Conservation (phyloP, 2,888 invertebrate species). For the Ctenicera cuprea region DNA sequence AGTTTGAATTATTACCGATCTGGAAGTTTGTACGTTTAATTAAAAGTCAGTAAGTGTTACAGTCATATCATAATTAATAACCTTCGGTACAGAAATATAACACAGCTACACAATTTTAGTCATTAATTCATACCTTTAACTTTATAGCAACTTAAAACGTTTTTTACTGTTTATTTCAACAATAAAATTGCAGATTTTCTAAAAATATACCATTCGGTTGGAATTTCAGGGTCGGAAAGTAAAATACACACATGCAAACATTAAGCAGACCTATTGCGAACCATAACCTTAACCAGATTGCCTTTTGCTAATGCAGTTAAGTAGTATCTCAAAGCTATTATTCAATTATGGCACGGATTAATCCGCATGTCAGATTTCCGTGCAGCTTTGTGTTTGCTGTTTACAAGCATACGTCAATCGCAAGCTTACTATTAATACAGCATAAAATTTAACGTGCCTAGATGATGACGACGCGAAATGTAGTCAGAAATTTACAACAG, state of each 20-base stretch:
- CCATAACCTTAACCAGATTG: constrained; percentile 3
- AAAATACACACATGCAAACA: background rate
- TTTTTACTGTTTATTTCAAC: background rate
- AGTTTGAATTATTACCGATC: no score
- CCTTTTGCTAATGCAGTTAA: constrained; percentile 14
- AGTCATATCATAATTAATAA: no score
- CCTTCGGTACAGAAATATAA: background rate
- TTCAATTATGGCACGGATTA: constrained; percentile 11
- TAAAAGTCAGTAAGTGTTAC: no score
- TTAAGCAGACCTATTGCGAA: background rate
- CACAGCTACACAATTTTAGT: background rate
- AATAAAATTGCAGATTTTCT: background rate
- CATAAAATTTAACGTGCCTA: constrained; percentile 4
- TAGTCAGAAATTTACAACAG: background rate
- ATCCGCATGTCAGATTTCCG: constrained; percentile 21
- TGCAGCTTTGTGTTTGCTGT: constrained; percentile 12
- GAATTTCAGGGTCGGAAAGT: constrained; percentile 12
- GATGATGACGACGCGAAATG: background rate
- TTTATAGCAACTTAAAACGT: background rate
- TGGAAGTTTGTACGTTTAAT: no score
- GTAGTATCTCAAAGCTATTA: constrained; percentile 22
- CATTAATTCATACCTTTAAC: background rate
- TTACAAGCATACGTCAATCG: constrained; percentile 17
- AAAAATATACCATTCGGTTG: constrained; percentile 7
- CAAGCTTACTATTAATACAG: constrained; percentile 14